Percentiles rank a stretch among this genome's conserved stretches.
These are phyloP conservation scores for Drosophila mojavensis DNA, from an alignment of 1,140 invertebrate genomes.

Conservation along the genomic window DNA sequence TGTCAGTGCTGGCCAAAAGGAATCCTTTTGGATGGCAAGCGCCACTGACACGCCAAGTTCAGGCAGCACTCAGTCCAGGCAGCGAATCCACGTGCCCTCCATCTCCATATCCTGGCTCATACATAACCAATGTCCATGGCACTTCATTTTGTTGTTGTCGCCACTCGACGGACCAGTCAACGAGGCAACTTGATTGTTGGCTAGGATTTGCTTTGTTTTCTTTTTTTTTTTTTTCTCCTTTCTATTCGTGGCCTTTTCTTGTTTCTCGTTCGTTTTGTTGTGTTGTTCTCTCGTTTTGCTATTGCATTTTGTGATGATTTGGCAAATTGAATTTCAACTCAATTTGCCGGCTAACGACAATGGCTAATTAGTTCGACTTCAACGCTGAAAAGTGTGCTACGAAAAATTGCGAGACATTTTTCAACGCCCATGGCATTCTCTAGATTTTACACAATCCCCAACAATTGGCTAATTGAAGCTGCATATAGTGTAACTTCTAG, in stretches of 20 bases:
- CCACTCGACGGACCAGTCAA: slow-evolving; percentile 32
- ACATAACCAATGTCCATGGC: slow-evolving; percentile 43
- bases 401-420: not conserved
- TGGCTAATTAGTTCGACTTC: slow-evolving; percentile 50
- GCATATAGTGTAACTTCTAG: slow-evolving; percentile 10
- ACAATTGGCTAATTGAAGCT: slow-evolving; percentile 14
- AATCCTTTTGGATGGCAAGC: slow-evolving; percentile 28
- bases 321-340: slow-evolving; percentile 78
- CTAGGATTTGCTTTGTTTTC: slow-evolving; percentile 38
- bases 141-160: slow-evolving; percentile 45
- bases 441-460: not conserved
- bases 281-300: slow-evolving; percentile 26
- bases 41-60: slow-evolving; percentile 13
- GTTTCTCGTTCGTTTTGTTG: slow-evolving; percentile 38
- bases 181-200: slow-evolving; percentile 55
- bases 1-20: slow-evolving; percentile 31
- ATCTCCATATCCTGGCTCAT: not conserved
- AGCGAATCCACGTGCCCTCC: no score
- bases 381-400: slow-evolving; percentile 58
- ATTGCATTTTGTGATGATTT: slow-evolving; percentile 57
- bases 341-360: slow-evolving; percentile 59
- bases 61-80: not conserved
- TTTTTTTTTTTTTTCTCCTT: slow-evolving; percentile 14
- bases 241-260: slow-evolving; percentile 25
- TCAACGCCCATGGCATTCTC: not conserved